Conservation (phyloP, 2,888 invertebrate genomes). For the Orthosia gracilis region DNA sequence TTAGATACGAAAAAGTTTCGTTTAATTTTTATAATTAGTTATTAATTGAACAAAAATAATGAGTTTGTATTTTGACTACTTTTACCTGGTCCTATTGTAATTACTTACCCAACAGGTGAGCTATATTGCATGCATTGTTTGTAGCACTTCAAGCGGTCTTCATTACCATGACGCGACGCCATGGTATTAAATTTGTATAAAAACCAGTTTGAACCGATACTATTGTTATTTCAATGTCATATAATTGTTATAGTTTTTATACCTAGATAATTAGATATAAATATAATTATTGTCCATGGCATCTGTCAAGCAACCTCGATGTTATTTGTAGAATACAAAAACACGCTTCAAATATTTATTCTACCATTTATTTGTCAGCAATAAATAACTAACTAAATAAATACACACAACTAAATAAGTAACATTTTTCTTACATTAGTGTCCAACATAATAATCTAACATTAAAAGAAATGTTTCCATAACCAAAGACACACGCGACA, state of each 20-base stretch:
- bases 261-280: conserved; percentile 31
- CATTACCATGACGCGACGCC: conserved; percentile 38
- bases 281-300: conserved; percentile 65
- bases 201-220: conserved; percentile 68
- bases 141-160: conserved; percentile 16
- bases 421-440: not conserved
- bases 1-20: too few species aligned
- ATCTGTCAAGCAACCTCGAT: conserved; percentile 61
- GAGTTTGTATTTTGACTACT: not conserved
- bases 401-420: not conserved
- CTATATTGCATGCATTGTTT: conserved; percentile 5
- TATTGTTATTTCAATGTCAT: conserved; percentile 79
- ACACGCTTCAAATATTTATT: conserved; percentile 32
- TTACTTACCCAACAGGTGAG: not conserved
- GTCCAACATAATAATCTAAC: not conserved
- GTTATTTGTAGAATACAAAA: conserved; percentile 40
- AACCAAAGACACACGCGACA: too few species aligned
- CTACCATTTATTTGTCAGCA: not conserved
- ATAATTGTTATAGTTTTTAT: conserved; percentile 72
- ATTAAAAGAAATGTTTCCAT: too few species aligned
- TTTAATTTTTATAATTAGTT: too few species aligned
- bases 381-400: too few species aligned
- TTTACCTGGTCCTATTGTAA: too few species aligned
- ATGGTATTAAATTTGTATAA: conserved; percentile 54
- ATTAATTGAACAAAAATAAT: not conserved